phyloP scores from a whole-genome alignment of 2,797 vertebrate genomes.

The Sternotherus odoratus region DNA sequence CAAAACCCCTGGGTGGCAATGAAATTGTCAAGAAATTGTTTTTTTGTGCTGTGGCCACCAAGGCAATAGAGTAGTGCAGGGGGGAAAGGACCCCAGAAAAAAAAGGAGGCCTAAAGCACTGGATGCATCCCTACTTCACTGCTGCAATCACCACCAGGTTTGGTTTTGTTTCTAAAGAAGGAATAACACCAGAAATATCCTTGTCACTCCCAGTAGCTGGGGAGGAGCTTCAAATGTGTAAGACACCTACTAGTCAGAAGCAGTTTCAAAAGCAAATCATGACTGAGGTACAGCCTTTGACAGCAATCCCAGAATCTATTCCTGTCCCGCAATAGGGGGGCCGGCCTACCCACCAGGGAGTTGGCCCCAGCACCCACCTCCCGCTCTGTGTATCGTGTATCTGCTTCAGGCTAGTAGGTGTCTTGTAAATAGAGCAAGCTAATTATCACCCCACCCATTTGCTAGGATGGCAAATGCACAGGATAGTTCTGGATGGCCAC shows the following conservation, averaged over 20 bases:
- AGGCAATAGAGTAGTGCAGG: neutral
- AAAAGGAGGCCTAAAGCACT: neutral
- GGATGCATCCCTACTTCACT: neutral
- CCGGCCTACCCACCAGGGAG: fast-evolving
- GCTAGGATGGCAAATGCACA: fast-evolving
- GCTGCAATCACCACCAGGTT: neutral
- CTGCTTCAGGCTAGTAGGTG: neutral
- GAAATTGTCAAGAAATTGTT: neutral
- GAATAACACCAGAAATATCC: neutral
- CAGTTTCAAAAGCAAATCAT: neutral
- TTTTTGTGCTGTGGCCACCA: neutral
- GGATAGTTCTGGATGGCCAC: neutral
- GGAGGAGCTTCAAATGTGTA: fast-evolving
- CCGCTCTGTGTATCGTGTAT: neutral
- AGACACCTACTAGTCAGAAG: neutral
- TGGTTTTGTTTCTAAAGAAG: neutral
- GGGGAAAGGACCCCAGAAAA: neutral
- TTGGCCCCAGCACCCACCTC: neutral
- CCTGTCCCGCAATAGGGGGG: neutral
- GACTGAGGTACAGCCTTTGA: neutral
- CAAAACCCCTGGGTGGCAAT: neutral
- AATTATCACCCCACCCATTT: neutral
- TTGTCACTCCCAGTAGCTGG: neutral
- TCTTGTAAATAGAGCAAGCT: fast-evolving
- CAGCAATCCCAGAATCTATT: fast-evolving